These are phyloP conservation scores for Xerus inauris DNA, from an alignment of 2,113 vertebrate species.

Conservation along the genomic window DNA sequence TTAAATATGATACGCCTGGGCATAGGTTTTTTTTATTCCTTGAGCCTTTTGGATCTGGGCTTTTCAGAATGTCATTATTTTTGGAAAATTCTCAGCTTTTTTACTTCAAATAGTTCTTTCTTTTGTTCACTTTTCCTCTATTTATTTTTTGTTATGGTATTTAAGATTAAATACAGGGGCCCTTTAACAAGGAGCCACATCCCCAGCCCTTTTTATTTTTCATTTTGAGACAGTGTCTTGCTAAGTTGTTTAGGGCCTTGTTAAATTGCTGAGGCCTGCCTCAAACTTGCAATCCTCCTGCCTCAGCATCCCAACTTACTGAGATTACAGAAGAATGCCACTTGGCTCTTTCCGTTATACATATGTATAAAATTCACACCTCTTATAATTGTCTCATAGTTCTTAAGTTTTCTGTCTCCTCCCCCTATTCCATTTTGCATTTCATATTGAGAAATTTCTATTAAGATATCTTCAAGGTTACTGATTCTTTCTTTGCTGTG, in stretches of 20 bases:
- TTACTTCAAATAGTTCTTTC: not conserved
- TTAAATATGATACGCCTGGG: not conserved
- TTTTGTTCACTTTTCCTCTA: not conserved
- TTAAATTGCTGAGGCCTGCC: too few relatives aligned
- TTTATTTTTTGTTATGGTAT: too few relatives aligned
- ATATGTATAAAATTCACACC: too few relatives aligned
- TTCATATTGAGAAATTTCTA: not conserved
- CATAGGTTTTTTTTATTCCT: not conserved
- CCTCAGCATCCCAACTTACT: too few relatives aligned
- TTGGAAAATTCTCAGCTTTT: not conserved
- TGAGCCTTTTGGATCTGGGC: not conserved
- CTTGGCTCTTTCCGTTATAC: not conserved
- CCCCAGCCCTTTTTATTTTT: too few relatives aligned
- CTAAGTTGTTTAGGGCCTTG: too few relatives aligned
- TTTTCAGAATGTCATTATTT: not conserved
- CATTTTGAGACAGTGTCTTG: too few relatives aligned
- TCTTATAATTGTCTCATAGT: not conserved
- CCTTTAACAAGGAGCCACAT: too few relatives aligned
- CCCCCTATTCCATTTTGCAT: not conserved
- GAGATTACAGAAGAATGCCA: too few relatives aligned
- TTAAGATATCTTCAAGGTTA: not conserved
- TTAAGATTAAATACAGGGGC: too few relatives aligned
- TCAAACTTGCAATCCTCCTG: too few relatives aligned
- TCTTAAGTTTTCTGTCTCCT: not conserved
- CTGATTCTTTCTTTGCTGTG: not conserved